Conservation (phyloP, 2,797 vertebrate species). For the Hypotaenidia okinawae region DNA sequence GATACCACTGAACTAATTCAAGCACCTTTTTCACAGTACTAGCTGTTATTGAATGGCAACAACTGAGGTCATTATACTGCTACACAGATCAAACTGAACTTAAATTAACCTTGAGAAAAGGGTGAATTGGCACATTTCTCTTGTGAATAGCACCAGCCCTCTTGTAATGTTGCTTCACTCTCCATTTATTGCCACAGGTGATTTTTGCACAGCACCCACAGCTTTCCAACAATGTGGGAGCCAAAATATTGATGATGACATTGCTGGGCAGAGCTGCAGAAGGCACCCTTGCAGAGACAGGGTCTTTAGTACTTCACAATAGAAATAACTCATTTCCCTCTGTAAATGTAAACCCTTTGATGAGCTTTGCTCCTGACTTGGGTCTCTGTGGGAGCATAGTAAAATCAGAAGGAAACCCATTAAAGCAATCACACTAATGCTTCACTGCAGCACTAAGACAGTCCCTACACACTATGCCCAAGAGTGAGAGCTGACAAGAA, state of each 20-base stretch:
- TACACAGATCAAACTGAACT: conserved; percentile 19
- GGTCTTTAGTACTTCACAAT: neutral
- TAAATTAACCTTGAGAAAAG: neutral
- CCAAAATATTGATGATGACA: neutral
- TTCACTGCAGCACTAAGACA: neutral
- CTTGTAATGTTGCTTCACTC: neutral
- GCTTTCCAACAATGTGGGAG: conserved; percentile 17
- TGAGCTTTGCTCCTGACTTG: neutral
- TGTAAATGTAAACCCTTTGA: neutral
- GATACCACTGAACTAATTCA: neutral
- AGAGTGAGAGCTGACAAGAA: neutral
- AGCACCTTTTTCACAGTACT: neutral
- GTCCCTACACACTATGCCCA: rapidly evolving
- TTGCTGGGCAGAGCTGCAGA: neutral
- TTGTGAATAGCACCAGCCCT: neutral
- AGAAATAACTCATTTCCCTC: neutral
- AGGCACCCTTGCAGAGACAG: neutral
- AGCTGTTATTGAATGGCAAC: neutral
- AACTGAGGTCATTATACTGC: neutral
- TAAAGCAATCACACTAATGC: neutral
- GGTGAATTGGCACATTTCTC: neutral
- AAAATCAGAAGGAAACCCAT: neutral
- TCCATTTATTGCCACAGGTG: neutral
- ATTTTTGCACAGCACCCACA: conserved; percentile 1
- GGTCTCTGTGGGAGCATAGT: neutral